These are phyloP conservation scores for Nephotettix cincticeps DNA, from an alignment of 1,140 invertebrate species.

Conservation along the genomic window DNA sequence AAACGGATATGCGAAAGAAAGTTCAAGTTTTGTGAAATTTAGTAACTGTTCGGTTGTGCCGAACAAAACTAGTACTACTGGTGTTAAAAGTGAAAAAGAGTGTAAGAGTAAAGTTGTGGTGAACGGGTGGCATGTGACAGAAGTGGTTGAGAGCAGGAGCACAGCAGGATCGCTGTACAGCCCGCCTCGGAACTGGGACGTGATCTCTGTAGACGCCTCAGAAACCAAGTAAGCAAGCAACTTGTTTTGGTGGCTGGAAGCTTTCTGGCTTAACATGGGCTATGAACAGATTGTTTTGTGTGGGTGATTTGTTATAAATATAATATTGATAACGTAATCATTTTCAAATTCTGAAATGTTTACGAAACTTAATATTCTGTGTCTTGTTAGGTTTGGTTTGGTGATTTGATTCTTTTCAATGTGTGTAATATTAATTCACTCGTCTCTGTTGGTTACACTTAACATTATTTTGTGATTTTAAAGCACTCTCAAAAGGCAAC, in stretches of 20 bases:
- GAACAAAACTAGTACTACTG: not conserved
- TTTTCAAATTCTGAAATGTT: too few relatives aligned
- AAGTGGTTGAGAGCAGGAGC: not conserved
- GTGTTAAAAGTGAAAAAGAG: conserved; percentile 4
- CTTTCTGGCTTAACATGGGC: too few relatives aligned
- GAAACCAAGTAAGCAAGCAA: not conserved
- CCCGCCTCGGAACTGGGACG: not conserved
- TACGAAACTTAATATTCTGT: too few relatives aligned
- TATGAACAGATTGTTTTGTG: too few relatives aligned
- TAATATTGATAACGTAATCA: too few relatives aligned
- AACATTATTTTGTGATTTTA: too few relatives aligned
- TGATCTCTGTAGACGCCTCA: not conserved
- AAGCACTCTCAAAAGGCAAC: too few relatives aligned
- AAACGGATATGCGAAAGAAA: conserved; percentile 25
- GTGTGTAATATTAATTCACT: too few relatives aligned
- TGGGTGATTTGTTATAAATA: not conserved
- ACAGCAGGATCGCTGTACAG: not conserved
- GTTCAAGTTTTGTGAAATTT: conserved; percentile 25
- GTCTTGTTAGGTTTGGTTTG: too few relatives aligned
- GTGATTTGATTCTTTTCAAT: too few relatives aligned
- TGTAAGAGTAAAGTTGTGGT: conserved; percentile 22
- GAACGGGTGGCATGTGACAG: conserved; percentile 13
- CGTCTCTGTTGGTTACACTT: too few relatives aligned
- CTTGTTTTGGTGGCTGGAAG: too few relatives aligned
- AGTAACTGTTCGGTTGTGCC: not conserved